Evolutionary conservation across 2,888 invertebrate genomes (phyloP).

Genomic region (Orthosia incerta): DNA sequence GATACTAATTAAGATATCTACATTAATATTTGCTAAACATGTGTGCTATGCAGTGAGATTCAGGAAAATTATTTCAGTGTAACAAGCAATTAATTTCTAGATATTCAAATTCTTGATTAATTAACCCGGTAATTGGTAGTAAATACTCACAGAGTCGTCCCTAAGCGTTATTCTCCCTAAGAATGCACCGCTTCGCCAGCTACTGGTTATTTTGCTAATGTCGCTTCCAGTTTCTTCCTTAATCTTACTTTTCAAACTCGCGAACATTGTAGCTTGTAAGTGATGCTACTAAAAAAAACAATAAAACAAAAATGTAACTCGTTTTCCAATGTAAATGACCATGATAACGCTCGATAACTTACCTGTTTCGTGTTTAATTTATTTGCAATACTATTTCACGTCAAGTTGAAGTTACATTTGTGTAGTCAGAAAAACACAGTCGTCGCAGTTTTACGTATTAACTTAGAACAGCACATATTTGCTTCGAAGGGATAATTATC

Average conservation of each 20-base stretch:
- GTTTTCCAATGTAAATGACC: slow-evolving; percentile 74
- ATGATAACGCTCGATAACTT: slow-evolving; percentile 74
- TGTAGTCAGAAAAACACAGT: slow-evolving; percentile 40
- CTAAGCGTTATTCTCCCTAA: slow-evolving; percentile 88
- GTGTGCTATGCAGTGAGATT: neutral
- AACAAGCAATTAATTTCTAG: neutral
- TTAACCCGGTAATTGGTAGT: slow-evolving; percentile 15
- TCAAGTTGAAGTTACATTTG: slow-evolving; percentile 18
- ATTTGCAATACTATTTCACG: slow-evolving; percentile 30
- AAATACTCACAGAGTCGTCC: slow-evolving; percentile 85
- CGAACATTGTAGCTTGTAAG: slow-evolving; percentile 92
- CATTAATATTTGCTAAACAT: neutral
- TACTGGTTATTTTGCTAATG: slow-evolving; percentile 90
- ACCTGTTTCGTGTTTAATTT: slow-evolving; percentile 64
- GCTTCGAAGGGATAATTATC: slow-evolving; percentile 11
- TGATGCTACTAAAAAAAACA: slow-evolving; percentile 62
- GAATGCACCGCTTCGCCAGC: slow-evolving; percentile 88
- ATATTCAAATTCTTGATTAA: neutral
- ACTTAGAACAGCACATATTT: slow-evolving; percentile 51
- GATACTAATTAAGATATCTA: neutral
- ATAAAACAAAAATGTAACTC: slow-evolving; percentile 58
- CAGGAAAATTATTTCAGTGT: neutral
- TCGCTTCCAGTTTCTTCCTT: slow-evolving; percentile 97
- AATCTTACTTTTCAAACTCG: slow-evolving; percentile 96
- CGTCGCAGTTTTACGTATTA: slow-evolving; percentile 20